A percentile compares a stretch with the other conserved stretches of the same genome.
Conservation (phyloP, 2,113 vertebrate species). For the Cairina moschata region DNA sequence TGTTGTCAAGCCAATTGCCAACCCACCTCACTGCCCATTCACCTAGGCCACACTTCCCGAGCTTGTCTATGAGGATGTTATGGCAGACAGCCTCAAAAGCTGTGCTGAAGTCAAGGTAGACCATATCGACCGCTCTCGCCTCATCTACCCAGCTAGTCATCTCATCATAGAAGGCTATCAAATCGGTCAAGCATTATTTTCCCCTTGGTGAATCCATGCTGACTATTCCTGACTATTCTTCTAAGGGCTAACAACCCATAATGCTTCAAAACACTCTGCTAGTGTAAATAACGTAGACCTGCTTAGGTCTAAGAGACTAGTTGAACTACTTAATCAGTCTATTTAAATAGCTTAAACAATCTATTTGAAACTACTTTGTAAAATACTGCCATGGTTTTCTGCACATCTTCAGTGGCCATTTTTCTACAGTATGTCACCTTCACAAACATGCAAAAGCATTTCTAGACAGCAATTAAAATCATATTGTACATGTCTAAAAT, state of each 20-base stretch:
- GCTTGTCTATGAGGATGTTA: too few species aligned
- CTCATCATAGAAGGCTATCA: too few species aligned
- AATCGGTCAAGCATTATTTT: too few species aligned
- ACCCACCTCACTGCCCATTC: too few species aligned
- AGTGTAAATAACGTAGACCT: not conserved
- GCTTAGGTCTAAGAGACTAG: not conserved
- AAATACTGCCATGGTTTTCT: not conserved
- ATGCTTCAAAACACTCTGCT: not conserved
- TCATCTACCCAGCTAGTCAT: too few species aligned
- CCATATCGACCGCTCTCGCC: too few species aligned
- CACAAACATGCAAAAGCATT: not conserved
- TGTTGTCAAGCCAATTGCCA: too few species aligned
- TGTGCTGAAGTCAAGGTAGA: too few species aligned
- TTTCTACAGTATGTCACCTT: not conserved
- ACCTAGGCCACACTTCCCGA: too few species aligned
- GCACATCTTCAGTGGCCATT: rapidly evolving
- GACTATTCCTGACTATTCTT: not conserved
- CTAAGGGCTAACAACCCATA: not conserved
- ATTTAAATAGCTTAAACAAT: not conserved
- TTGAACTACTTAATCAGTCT: not conserved
- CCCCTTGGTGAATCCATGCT: too few species aligned
- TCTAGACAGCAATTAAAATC: not conserved
- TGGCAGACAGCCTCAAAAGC: too few species aligned
- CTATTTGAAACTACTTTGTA: not conserved
- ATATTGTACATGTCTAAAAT: not conserved